These are phyloP conservation scores for Hiodon alosoides DNA, from an alignment of 2,113 vertebrate species.

Conservation along the genomic window DNA sequence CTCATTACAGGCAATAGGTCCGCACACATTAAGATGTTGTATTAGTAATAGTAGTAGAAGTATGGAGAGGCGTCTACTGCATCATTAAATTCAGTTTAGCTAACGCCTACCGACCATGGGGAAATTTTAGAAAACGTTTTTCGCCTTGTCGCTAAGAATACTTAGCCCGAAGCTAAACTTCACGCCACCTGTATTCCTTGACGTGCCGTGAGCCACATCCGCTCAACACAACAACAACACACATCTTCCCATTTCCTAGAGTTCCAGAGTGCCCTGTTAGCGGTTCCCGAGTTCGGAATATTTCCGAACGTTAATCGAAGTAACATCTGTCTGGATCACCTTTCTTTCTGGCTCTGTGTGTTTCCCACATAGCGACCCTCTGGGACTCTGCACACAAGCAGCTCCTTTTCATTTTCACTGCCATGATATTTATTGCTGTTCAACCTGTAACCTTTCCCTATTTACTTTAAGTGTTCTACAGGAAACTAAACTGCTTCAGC, in stretches of 20 bases:
- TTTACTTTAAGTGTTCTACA: background rate
- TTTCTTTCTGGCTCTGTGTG: slow-evolving; percentile 28
- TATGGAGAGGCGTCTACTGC: too few species aligned
- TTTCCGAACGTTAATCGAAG: slow-evolving; percentile 40
- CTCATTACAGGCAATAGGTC: background rate
- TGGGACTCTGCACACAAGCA: slow-evolving; percentile 10
- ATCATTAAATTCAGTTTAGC: too few species aligned
- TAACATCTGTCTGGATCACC: slow-evolving; percentile 37
- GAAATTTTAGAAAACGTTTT: too few species aligned
- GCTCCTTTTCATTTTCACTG: background rate
- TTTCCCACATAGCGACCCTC: background rate
- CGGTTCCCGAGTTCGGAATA: slow-evolving; percentile 37
- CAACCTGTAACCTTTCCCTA: slow-evolving; percentile 2
- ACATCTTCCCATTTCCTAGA: slow-evolving; percentile 27
- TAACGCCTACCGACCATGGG: too few species aligned
- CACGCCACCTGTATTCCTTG: background rate
- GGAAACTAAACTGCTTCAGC: background rate
- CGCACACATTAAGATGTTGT: background rate
- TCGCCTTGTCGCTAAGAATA: too few species aligned
- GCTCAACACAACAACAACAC: slow-evolving; percentile 4
- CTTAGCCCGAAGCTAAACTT: too few species aligned
- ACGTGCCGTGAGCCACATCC: slow-evolving; percentile 8
- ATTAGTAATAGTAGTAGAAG: too few species aligned
- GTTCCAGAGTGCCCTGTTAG: slow-evolving; percentile 30
- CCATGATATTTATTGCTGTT: slow-evolving; percentile 9